phyloP scores from a whole-genome alignment of 2,113 vertebrate genomes.

The Takifugu flavidus region DNA sequence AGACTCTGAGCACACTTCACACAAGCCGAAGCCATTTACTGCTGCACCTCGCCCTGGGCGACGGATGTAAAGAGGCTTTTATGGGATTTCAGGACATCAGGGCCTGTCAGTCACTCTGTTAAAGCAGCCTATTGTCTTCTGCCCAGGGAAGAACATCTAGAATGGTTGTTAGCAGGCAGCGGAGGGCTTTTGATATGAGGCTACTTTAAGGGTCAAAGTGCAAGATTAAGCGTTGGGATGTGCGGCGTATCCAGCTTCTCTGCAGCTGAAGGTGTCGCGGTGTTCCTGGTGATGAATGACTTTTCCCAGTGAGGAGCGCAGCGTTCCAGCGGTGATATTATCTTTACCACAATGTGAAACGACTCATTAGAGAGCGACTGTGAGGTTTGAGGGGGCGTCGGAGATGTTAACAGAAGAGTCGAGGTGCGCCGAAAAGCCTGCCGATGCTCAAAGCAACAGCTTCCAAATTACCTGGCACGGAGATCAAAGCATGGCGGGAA shows the following conservation, averaged over 20 bases:
- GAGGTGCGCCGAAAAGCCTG: no score
- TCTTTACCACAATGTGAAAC: no score
- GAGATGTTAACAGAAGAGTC: no score
- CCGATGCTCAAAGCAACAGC: no score
- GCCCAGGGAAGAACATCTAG: conserved; percentile 21
- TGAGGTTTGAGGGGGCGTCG: not conserved
- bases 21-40: conserved; percentile 57
- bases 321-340: no score
- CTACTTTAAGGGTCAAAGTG: conserved; percentile 19
- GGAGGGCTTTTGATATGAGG: conserved; percentile 33
- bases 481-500: no score
- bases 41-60: conserved; percentile 46
- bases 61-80: conserved; percentile 52
- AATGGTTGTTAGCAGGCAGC: conserved; percentile 38
- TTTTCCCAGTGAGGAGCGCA: no score
- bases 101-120: conserved; percentile 53
- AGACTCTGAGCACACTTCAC: conserved; percentile 46
- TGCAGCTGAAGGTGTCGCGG: no score
- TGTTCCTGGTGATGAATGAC: no score
- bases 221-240: conserved; percentile 1
- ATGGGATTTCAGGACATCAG: conserved; percentile 54
- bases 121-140: conserved; percentile 31
- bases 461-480: no score
- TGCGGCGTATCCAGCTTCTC: no score
- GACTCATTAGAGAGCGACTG: no score